Evolutionary conservation across 2,797 vertebrate genomes (phyloP).

Genomic region (Pangasius sanitwongsei): DNA sequence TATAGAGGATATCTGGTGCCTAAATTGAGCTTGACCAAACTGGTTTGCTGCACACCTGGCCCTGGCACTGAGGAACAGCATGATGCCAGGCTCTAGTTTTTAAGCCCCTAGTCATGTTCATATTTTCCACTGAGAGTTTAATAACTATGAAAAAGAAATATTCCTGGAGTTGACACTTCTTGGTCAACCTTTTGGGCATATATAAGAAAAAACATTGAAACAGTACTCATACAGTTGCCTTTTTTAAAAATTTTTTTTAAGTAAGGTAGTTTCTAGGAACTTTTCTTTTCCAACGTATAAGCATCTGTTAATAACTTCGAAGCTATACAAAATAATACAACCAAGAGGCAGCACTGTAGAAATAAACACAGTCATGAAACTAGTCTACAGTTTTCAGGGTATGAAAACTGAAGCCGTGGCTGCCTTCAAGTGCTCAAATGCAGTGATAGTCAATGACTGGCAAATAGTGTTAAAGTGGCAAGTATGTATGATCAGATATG

Average conservation of each 20-base stretch:
- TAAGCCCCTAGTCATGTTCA: conserved; percentile 57
- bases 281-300: background rate
- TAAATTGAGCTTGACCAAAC: conserved; percentile 64
- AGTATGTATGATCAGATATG: background rate
- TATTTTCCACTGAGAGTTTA: conserved; percentile 66
- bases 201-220: background rate
- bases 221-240: background rate
- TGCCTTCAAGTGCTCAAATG: background rate
- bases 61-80: conserved; percentile 47
- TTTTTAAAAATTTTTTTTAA: background rate
- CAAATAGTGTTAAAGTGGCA: background rate
- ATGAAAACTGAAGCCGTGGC: background rate
- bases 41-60: conserved; percentile 58
- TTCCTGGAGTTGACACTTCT: background rate
- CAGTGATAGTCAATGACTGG: background rate
- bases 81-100: conserved; percentile 57
- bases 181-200: background rate
- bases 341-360: background rate
- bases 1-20: conserved; percentile 37
- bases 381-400: background rate
- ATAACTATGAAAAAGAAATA: background rate
- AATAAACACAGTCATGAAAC: background rate
- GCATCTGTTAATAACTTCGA: background rate
- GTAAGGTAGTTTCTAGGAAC: background rate
- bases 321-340: background rate